phyloP scores from a whole-genome alignment of 1,140 invertebrate genomes.

The Hesperophylax magnus region DNA sequence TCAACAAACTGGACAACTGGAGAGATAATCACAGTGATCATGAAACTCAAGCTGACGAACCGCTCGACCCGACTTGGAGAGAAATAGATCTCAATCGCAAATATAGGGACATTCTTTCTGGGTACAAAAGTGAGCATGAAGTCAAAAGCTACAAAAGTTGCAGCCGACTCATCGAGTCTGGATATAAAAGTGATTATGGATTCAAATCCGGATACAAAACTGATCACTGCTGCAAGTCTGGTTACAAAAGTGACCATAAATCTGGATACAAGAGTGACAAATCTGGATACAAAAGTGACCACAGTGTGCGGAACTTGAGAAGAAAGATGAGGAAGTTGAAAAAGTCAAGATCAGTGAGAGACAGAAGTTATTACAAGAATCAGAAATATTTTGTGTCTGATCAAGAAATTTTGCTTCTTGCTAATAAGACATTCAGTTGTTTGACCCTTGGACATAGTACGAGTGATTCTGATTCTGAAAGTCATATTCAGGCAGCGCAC shows the following conservation, averaged over 20 bases:
- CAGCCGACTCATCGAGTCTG: slow-evolving; percentile 73
- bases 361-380: slow-evolving; percentile 70
- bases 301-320: slow-evolving; percentile 70
- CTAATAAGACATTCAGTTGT: slow-evolving; percentile 69
- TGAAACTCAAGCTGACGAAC: slow-evolving; percentile 68
- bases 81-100: slow-evolving; percentile 76
- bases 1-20: slow-evolving; percentile 63
- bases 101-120: slow-evolving; percentile 72
- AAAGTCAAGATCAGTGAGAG: slow-evolving; percentile 70
- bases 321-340: slow-evolving; percentile 69
- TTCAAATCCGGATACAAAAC: slow-evolving; percentile 70
- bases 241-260: slow-evolving; percentile 73
- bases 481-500: slow-evolving; percentile 45
- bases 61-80: slow-evolving; percentile 73
- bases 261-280: slow-evolving; percentile 74
- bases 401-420: slow-evolving; percentile 67
- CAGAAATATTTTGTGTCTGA: slow-evolving; percentile 71
- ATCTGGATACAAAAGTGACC: slow-evolving; percentile 74
- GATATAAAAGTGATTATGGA: slow-evolving; percentile 73
- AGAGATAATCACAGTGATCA: slow-evolving; percentile 69
- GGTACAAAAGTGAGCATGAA: slow-evolving; percentile 72
- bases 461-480: slow-evolving; percentile 69
- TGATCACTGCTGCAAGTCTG: slow-evolving; percentile 69
- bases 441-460: slow-evolving; percentile 67
- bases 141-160: slow-evolving; percentile 71